Conservation (phyloP, 2,113 vertebrate species). For the Phainopepla nitens region DNA sequence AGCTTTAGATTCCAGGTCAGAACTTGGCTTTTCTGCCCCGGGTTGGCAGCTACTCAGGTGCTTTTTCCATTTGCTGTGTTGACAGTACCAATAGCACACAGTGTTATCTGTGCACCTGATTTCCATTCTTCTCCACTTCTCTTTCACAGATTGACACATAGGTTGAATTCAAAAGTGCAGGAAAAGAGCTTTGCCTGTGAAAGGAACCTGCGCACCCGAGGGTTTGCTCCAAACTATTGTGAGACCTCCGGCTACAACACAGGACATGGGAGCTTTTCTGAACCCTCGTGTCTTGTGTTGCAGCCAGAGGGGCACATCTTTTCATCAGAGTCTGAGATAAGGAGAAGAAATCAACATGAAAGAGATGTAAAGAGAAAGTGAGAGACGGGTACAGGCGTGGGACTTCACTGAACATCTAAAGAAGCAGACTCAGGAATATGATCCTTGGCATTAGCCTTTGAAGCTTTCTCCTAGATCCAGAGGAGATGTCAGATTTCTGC, state of each 20-base stretch:
- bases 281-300: conserved; percentile 87
- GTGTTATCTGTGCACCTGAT: conserved; percentile 23
- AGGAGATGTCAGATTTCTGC: conserved; percentile 4
- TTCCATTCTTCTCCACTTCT: conserved; percentile 38
- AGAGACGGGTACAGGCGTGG: neutral
- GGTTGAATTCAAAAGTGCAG: neutral
- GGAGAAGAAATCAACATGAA: conserved; percentile 28
- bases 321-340: conserved; percentile 41
- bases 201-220: neutral
- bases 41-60: neutral
- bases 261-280: conserved; percentile 79
- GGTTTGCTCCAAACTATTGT: conserved; percentile 56
- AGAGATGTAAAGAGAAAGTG: neutral
- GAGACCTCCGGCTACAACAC: conserved; percentile 82
- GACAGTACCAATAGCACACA: neutral
- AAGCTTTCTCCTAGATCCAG: conserved; percentile 11
- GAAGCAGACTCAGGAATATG: neutral
- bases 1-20: neutral
- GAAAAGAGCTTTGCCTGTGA: neutral
- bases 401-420: neutral
- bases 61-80: conserved; percentile 31
- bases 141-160: neutral
- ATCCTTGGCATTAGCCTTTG: neutral
- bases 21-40: neutral
- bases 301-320: conserved; percentile 80